These are phyloP conservation scores for Brachionus manjavacas DNA, from an alignment of 1,140 invertebrate species.

Conservation along the genomic window DNA sequence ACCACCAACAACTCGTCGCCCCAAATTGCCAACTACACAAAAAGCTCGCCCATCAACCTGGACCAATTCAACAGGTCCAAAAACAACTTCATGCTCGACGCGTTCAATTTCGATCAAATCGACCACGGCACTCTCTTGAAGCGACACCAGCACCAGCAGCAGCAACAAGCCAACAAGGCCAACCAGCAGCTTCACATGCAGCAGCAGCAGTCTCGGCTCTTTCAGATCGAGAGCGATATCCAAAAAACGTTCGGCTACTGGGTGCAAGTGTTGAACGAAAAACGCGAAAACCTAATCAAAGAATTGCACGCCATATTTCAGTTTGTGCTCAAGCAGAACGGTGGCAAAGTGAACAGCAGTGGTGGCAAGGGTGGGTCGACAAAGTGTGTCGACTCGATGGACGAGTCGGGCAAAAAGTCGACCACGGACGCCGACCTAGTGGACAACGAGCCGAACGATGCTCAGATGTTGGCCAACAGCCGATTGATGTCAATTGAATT, in stretches of 20 bases:
- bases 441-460: too few relatives aligned
- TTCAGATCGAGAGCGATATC: conserved; percentile 12
- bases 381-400: not conserved
- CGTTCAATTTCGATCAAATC: not conserved
- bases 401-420: not conserved
- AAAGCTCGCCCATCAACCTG: not conserved
- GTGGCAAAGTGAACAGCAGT: not conserved
- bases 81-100: conserved; percentile 1
- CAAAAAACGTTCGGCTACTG: not conserved
- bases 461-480: too few relatives aligned
- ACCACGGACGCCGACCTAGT: not conserved
- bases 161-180: not conserved
- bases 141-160: too few relatives aligned
- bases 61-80: not conserved
- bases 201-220: not conserved
- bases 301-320: conserved; percentile 26
- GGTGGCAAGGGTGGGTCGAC: not conserved
- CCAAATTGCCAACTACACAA: not conserved
- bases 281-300: not conserved
- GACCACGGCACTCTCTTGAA: too few relatives aligned
- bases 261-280: not conserved
- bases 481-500: conserved; percentile 34
- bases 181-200: not conserved
- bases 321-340: conserved; percentile 10
- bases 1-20: conserved; percentile 1